Evolutionary conservation across 2,888 invertebrate species (phyloP).

Genomic region (Melinopterus prodromus): DNA sequence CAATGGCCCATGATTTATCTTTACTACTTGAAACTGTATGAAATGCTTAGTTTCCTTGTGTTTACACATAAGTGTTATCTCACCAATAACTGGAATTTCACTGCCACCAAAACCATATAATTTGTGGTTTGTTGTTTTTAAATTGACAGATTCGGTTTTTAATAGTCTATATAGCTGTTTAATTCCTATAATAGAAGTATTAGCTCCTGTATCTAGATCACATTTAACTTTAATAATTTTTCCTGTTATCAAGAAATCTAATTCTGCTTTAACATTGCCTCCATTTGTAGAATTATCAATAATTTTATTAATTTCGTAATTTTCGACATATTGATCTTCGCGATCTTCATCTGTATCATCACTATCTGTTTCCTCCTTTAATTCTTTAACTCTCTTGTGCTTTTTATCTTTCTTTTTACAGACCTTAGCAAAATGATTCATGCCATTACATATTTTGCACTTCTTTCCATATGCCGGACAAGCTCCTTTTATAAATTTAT

Average conservation of each 20-base stretch:
- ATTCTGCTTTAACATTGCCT: not conserved
- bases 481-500: not conserved
- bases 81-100: slow-evolving; percentile 8
- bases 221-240: not conserved
- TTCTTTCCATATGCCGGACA: slow-evolving; percentile 4
- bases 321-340: not conserved
- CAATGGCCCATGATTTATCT: slow-evolving; percentile 16
- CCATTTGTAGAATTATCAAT: not conserved
- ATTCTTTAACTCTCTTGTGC: not conserved
- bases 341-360: not conserved
- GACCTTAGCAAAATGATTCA: slow-evolving; percentile 7
- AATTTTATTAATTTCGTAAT: slow-evolving; percentile 6
- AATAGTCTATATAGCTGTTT: slow-evolving; percentile 13
- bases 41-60: not conserved
- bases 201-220: slow-evolving; percentile 6
- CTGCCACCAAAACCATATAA: slow-evolving; percentile 17
- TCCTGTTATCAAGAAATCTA: not conserved
- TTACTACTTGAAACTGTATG: slow-evolving; percentile 6
- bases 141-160: slow-evolving; percentile 1
- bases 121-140: slow-evolving; percentile 10
- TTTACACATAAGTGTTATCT: slow-evolving; percentile 6
- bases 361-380: not conserved
- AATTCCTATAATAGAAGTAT: slow-evolving; percentile 7
- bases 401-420: slow-evolving; percentile 11
- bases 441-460: not conserved